Conservation (phyloP, 2,797 vertebrate genomes). For the Monodelphis domestica region DNA sequence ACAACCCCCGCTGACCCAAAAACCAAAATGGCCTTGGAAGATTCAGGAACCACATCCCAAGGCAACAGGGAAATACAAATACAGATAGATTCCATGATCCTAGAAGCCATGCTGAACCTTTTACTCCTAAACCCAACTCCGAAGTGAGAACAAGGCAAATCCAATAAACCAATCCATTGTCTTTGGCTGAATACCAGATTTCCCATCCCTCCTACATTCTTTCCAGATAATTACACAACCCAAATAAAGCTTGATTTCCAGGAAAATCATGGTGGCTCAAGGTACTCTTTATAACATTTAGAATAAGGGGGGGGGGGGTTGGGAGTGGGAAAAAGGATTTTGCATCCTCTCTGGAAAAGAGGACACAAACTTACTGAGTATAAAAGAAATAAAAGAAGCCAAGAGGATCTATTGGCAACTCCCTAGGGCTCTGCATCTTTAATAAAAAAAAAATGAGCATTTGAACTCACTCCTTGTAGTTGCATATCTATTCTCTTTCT, state of each 20-base stretch:
- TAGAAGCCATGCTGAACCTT: not conserved
- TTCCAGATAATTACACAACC: not conserved
- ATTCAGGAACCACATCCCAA: not conserved
- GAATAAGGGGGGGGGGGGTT: not conserved
- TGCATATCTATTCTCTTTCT: not conserved
- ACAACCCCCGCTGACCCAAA: not conserved
- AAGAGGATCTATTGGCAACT: accelerated
- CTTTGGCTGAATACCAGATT: not conserved
- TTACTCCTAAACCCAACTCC: not conserved
- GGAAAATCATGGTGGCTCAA: not conserved
- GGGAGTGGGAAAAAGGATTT: too few relatives aligned
- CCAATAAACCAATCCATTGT: not conserved
- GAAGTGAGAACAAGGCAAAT: not conserved
- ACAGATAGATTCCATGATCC: not conserved
- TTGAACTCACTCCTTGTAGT: not conserved
- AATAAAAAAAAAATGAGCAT: not conserved
- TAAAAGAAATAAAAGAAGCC: not conserved
- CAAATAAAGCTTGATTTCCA: not conserved
- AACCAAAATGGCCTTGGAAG: conserved; percentile 5
- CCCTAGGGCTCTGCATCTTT: not conserved
- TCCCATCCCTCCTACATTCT: not conserved
- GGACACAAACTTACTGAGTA: too few relatives aligned
- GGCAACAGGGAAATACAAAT: not conserved
- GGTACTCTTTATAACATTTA: not conserved
- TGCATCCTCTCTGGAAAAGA: not conserved